Base-by-base conservation (phyloP, 2,888 invertebrate genomes). In the Tenthredo scrophulariae region DNA sequence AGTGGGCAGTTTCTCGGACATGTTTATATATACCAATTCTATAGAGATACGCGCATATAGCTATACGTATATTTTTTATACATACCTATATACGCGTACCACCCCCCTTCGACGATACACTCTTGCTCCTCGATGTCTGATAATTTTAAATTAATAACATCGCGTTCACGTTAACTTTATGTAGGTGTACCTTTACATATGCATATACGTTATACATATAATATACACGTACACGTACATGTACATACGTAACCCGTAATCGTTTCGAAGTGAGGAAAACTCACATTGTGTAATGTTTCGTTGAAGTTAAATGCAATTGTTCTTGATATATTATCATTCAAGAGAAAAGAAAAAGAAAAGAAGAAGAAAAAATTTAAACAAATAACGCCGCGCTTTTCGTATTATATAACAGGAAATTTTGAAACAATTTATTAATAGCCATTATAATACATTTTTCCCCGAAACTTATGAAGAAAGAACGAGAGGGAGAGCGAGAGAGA, bases 111-210 rank as follows among this genome's bases (percentile, higher is more conserved):
- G 75, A 75, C 22, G 75, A 75, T 50, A 46, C 7, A 26, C 26
- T 26, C 26, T 75, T 75, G 26, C 75, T 22, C 26, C 75, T 75
- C 26, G 46, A 75, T 46, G 22, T 75, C 26, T 50, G 75, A 75
- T 75, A 75, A 75, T 26, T 75, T 46, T 75, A 29, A 75, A 75
- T 75, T 75, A 75, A 75, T 50, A 75, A 46, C 75, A 3, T 50
- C 18, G 18, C n/a, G 50, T 50, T 50, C 72, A 37, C 72, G 72
- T 72, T 72, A n/a, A 72, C 72, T 18, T 75, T 75, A 46, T 9
- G 46, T 46, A 43, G n/a, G 74, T 75, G 26, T 43, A 13, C 43
- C 1, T 4, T 6, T n/a, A 22, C 37, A 26, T 40, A 22, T n/a
- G n/a, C n/a, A n/a, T n/a, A n/a, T n/a, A n/a, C n/a, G n/a, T n/a